Conservation (phyloP, 2,888 invertebrate genomes). For the Nemurella pictetii region DNA sequence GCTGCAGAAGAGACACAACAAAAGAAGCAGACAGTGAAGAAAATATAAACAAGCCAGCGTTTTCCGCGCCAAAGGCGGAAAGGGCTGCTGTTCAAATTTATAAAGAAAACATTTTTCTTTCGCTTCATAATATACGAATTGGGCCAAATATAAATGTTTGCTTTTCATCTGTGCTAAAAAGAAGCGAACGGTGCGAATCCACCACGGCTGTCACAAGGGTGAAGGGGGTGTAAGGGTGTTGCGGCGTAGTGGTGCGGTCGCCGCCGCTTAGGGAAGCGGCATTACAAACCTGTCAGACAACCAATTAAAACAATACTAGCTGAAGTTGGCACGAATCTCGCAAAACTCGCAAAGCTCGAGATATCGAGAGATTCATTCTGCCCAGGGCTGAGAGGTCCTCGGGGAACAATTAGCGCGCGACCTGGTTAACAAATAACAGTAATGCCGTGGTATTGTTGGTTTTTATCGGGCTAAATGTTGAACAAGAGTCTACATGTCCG, state of each 20-base stretch:
- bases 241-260: neutral
- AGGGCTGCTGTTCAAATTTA: neutral
- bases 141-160: neutral
- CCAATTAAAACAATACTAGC: neutral
- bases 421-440: neutral
- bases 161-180: neutral
- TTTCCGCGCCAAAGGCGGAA: neutral
- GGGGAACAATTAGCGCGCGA: neutral
- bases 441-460: neutral
- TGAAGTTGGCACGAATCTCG: no score
- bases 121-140: neutral
- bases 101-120: neutral
- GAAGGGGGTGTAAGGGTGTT: no score
- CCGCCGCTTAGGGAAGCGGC: no score
- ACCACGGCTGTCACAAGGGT: no score
- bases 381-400: neutral
- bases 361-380: neutral
- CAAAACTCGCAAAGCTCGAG: neutral
- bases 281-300: neutral
- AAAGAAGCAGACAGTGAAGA: neutral
- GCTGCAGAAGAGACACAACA: neutral
- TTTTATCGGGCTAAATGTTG: neutral
- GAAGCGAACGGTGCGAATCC: no score
- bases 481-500: neutral
- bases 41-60: neutral